Base-by-base conservation (phyloP, 2,888 invertebrate genomes). In the Chironomus tentans region DNA sequence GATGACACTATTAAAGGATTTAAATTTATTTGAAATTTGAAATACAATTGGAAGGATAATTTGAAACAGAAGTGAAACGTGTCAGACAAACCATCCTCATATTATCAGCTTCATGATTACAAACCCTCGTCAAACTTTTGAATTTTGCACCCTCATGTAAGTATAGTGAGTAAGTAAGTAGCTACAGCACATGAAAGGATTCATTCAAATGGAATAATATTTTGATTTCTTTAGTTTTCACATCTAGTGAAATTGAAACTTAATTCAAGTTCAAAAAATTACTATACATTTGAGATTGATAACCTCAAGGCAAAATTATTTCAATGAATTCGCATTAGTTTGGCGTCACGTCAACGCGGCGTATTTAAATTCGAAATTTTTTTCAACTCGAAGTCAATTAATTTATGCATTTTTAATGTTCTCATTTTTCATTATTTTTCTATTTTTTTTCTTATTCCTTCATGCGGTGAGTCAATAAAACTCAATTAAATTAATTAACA, bases 1-100 rank as follows among this genome's bases (percentile, higher is more conserved):
- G n/a, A 22, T 71, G 56, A 71, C 71, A 24, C 24, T 71, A 71
- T 71, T 71, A 71, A 71, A 71, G 71, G 73, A 73, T 73, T 73
- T 28, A 73, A 61, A 7, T 72, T 38, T 50, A 68, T 46, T 68
- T 38, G 28, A 65, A 38, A 46, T 5, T 7, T 6, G 38, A 10
- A 15, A 24, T 3, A 28, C 12, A 22, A 62, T 62, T 68, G 68
- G 2, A 4, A 6, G 28, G 68, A 38, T 73, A 73, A 73, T 73
- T 73, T 65, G 15, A 62, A 62, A 62, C 65, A 68, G 38, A 68
- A 68, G 38, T 65, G 65, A 73, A 73, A 62, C 62, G 62, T 73
- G 73, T 73, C 48, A n/a, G 15, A 21, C 12, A 62, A 50, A 22
- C 38, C 65, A 62, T 38, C 73, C 73, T 56, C 48, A 70, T 70